Conservation (phyloP, 2,888 invertebrate genomes). For the Alsophila aescularia region DNA sequence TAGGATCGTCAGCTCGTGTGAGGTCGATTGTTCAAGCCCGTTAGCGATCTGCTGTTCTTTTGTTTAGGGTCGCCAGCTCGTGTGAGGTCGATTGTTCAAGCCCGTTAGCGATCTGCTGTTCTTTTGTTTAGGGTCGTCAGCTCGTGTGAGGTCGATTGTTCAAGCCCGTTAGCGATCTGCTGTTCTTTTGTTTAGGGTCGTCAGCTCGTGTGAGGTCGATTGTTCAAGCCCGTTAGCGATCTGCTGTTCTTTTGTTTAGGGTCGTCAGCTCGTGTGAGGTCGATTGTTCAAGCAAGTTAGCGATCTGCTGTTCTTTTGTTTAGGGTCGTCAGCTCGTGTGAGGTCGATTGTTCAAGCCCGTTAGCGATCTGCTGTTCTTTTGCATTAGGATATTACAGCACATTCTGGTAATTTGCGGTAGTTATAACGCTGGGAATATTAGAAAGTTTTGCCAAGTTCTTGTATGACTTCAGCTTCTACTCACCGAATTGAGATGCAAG, state of each 20-base stretch:
- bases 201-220: neutral
- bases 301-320: neutral
- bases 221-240: neutral
- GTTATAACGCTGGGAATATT: no score
- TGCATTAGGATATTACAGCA: no score
- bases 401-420: no score
- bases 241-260: no score
- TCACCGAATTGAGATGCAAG: no score
- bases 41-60: neutral
- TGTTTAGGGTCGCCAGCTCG: no score
- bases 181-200: no score
- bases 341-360: neutral
- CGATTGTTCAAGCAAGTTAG: neutral
- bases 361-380: neutral
- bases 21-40: neutral
- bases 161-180: neutral
- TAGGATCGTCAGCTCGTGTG: neutral
- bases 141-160: neutral
- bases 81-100: neutral
- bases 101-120: neutral
- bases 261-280: neutral
- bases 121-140: no score
- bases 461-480: no score
- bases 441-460: no score
- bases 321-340: neutral